Evolutionary conservation across 1,140 invertebrate species (phyloP), one percentile per base, ranked within the genome.

Genomic region (Adoxophyes honmai): DNA sequence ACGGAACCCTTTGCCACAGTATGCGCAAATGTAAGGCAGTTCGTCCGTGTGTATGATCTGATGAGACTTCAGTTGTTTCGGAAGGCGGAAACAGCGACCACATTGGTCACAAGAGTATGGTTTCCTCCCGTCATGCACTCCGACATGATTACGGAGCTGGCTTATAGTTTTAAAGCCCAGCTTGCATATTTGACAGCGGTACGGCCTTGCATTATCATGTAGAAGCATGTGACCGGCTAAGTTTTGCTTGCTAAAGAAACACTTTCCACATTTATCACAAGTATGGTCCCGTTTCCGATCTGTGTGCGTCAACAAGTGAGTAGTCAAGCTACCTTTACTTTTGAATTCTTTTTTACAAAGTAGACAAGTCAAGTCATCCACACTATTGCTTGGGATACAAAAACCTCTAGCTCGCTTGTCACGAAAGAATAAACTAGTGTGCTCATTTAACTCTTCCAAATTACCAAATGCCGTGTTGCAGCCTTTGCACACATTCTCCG

Each of bases 41-140:
- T 94, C 94, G 9, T 96, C 96, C 1, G 96, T 98, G 72, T 98
- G 97, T 34, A 94, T 93, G 58, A 86, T 88, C 38, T 73, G 71
- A 35, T 88, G 85, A 0, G 79, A 77, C 14, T 71, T 73, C 8
- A 85, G 60, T 33, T 88, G 80, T 28, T 76, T 78, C 34, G 74
- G 72, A 0, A 94, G 90, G 35, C 93, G 82, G 68, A 96, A 96
- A 59, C 92, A 91, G 61, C 93, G 88, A 0, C 93, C 93, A 70
- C 95, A 96, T 37, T 93, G 91, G 33, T 93, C 91, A 77, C 95
- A 96, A 34, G 94, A 91, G 80, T 94, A 94, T 0, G 94, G 93
- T 75, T 95, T 95, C 6, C 93, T 91, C 0, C 94, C 92, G 1
- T 92, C 92, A 79, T 94, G 93, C 51, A 93, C 91, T 11, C 91